Conservation (phyloP, 2,113 vertebrate genomes). For the Pipra filicauda region DNA sequence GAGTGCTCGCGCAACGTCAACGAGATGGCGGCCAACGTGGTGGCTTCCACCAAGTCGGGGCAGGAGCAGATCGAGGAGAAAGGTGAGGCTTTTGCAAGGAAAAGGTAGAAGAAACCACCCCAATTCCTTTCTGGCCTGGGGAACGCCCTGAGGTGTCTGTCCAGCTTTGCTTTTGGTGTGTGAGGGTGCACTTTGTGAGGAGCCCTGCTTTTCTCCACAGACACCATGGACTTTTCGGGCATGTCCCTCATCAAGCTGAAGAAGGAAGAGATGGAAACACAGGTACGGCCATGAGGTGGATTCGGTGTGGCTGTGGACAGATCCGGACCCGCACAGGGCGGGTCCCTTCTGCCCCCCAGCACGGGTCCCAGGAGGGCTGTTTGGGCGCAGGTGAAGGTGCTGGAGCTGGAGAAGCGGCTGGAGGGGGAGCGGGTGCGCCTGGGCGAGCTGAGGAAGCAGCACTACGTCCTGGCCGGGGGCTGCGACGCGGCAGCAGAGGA, state of each 20-base stretch:
- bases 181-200: rapidly evolving
- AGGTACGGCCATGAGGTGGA: constrained; percentile 63
- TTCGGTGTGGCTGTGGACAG: rapidly evolving
- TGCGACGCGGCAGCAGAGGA: not conserved
- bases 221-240: constrained; percentile 96
- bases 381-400: constrained; percentile 85
- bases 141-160: rapidly evolving
- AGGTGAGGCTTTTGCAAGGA: constrained; percentile 58
- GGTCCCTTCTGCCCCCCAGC: not conserved
- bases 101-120: not conserved
- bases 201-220: constrained; percentile 50
- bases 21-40: constrained; percentile 90
- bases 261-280: constrained; percentile 96
- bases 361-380: rapidly evolving
- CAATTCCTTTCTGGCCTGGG: not conserved
- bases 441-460: constrained; percentile 90
- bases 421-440: constrained; percentile 87
- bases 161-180: rapidly evolving
- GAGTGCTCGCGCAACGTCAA: constrained; percentile 92
- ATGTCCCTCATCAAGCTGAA: constrained; percentile 95
- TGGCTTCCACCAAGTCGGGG: constrained; percentile 91
- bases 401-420: constrained; percentile 89
- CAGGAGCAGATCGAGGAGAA: constrained; percentile 92
- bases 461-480: constrained; percentile 84
- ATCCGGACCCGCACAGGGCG: rapidly evolving